These are phyloP conservation scores for Latrodectus geometricus DNA, from an alignment of 1,140 invertebrate species.

Conservation along the genomic window DNA sequence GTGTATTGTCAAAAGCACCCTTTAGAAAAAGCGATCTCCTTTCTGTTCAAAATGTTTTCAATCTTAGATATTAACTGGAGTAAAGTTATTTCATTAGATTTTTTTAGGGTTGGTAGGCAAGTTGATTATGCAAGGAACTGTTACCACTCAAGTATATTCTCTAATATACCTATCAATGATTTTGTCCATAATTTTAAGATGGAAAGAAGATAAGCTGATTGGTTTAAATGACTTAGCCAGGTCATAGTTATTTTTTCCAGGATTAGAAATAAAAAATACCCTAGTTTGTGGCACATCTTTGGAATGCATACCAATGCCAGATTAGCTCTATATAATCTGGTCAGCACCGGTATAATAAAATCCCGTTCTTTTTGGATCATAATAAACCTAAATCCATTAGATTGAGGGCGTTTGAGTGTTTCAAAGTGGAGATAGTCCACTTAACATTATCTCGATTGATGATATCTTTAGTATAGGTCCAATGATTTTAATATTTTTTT, in stretches of 20 bases:
- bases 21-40: background rate
- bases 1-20: no score
- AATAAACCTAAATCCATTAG: background rate
- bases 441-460: background rate
- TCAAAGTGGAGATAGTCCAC: background rate
- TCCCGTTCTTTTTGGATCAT: background rate
- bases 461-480: background rate
- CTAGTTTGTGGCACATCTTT: background rate
- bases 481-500: background rate
- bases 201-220: background rate
- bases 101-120: background rate
- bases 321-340: background rate
- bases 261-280: background rate
- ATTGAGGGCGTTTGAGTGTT: background rate
- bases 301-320: background rate
- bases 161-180: background rate
- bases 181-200: background rate
- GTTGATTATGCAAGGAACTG: background rate
- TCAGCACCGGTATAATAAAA: background rate
- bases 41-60: background rate
- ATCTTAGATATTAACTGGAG: background rate
- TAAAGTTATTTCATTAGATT: background rate
- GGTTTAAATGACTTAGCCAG: background rate
- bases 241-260: background rate
- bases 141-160: background rate